Percentiles rank a stretch among this genome's conserved stretches.
These are phyloP conservation scores for Meteorus sp. DNA, from an alignment of 1,140 invertebrate genomes.

Conservation along the genomic window DNA sequence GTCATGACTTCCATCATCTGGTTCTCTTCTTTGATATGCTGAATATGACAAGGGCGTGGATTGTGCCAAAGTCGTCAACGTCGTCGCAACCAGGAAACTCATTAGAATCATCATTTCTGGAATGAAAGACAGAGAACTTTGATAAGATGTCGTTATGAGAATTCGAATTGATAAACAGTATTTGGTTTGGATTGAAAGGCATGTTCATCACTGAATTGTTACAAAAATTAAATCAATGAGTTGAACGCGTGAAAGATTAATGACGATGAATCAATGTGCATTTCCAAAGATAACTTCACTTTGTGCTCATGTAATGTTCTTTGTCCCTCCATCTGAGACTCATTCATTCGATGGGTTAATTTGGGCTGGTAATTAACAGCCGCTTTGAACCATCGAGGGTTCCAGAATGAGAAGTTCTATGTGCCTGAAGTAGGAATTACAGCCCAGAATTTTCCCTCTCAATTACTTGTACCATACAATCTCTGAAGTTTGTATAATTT, in stretches of 20 bases:
- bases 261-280: neutral
- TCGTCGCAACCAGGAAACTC: slow-evolving; percentile 34
- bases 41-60: slow-evolving; percentile 38
- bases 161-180: neutral
- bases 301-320: slow-evolving; percentile 2
- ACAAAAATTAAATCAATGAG: no score
- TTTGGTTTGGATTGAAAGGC: no score
- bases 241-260: no score
- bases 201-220: no score
- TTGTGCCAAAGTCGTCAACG: slow-evolving; percentile 35
- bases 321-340: neutral
- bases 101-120: slow-evolving; percentile 34
- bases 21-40: slow-evolving; percentile 37
- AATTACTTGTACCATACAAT: neutral
- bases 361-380: slow-evolving; percentile 7
- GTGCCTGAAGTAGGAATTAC: no score
- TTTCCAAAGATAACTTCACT: neutral
- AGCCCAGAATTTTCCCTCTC: neutral
- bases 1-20: slow-evolving; percentile 6
- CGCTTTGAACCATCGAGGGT: neutral
- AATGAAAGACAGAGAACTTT: neutral
- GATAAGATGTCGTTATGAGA: no score
- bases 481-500: no score
- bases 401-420: no score
- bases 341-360: slow-evolving; percentile 7